Evolutionary conservation across 2,797 vertebrate genomes (phyloP).

Genomic region (Eulemur rubriventer): DNA sequence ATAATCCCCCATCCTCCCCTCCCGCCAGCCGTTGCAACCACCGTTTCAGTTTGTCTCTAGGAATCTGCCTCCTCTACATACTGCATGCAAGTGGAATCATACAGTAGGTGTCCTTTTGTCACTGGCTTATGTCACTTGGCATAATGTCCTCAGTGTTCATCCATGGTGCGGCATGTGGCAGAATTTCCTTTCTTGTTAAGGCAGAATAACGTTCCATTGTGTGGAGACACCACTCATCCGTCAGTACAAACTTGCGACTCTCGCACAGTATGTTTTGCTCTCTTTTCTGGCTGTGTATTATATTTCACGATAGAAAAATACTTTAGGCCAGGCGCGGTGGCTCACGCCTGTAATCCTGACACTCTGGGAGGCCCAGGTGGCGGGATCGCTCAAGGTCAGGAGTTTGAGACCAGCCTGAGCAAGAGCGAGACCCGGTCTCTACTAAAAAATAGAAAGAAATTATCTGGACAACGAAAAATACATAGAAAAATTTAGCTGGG

Average conservation of each 20-base stretch:
- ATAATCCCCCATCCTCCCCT: too few relatives aligned
- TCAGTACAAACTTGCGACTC: too few relatives aligned
- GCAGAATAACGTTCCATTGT: neutral
- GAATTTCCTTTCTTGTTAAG: neutral
- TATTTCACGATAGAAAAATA: neutral
- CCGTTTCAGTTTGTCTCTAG: neutral
- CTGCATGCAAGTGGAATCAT: neutral
- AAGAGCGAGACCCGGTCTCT: too few relatives aligned
- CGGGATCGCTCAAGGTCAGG: too few relatives aligned
- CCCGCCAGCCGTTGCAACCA: neutral
- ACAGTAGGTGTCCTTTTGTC: neutral
- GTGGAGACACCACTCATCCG: rapidly evolving
- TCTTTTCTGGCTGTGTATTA: neutral
- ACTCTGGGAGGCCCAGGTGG: too few relatives aligned
- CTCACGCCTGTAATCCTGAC: too few relatives aligned
- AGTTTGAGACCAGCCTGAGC: too few relatives aligned
- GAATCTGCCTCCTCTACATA: neutral
- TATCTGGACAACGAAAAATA: too few relatives aligned
- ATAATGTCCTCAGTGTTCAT: neutral
- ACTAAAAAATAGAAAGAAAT: too few relatives aligned
- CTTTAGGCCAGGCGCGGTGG: neutral
- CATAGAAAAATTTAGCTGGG: too few relatives aligned
- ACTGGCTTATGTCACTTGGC: neutral
- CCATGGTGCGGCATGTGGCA: rapidly evolving
- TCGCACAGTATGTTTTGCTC: rapidly evolving